Evolutionary conservation across 2,113 vertebrate genomes (phyloP), one percentile per base, ranked within the genome.

Genomic region (Rhynchopsitta pachyrhyncha): DNA sequence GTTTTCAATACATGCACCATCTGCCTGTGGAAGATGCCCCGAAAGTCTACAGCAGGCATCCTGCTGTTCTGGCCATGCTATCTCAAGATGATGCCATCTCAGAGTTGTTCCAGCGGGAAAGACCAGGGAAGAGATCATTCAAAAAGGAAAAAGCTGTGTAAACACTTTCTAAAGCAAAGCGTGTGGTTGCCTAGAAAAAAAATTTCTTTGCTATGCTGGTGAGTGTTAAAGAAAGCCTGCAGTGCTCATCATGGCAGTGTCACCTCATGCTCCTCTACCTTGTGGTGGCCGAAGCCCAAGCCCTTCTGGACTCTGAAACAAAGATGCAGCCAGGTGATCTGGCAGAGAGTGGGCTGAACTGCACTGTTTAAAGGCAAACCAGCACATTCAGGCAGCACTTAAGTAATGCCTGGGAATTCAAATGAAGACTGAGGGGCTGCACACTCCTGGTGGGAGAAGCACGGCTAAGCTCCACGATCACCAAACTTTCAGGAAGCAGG

Each of bases 161-260:
- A 59, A 19, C 13, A 17, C 37, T 18, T 71, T 17, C 9, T 33
- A 11, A 67, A 86, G 52, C 1, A 1, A 77, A 67, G 23, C 2
- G 0, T 20, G 59, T 18, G 16, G 11, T 55, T 2, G 0, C 11
- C 44, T 0, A 0, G 22, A 22, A 55, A 77, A 82, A 42, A 17
- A 5, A 11, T 62, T 77, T 49, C 50, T 77, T 90, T 1, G 0
- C 27, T 53, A 2, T 27, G n/a, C 13, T 22, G 16, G 4, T 33
- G 39, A 50, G 31, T 12, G 16, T 37, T 68, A 44, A 73, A 68
- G 39, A 55, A 59, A 64, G 64, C n/a, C 49, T 76, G 37, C 37
- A 33, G 28, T 1, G 1, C 28, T 81, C 15, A 14, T 66, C 20
- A 20, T 17, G 28, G 67, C 47, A 57, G 71, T 9, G 52, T 17